Conservation (phyloP, 1,140 invertebrate genomes). For the Chironomus tepperi region DNA sequence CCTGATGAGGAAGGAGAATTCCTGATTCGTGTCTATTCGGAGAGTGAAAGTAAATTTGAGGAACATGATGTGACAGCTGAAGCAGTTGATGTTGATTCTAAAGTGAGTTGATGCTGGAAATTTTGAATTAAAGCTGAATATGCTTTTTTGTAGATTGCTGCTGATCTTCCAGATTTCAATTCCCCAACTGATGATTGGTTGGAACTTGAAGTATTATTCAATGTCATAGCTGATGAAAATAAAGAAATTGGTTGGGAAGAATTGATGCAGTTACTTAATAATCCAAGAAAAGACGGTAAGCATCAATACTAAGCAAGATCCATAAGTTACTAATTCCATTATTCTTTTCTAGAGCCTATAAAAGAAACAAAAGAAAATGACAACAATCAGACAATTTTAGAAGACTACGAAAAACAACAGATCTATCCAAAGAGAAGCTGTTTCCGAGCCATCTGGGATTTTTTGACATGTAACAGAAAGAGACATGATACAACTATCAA, state of each 20-base stretch:
- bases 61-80: conserved; percentile 80
- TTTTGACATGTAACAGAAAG: too few species aligned
- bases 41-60: conserved; percentile 79
- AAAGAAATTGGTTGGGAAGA: conserved; percentile 91
- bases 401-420: too few species aligned
- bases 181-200: conserved; percentile 45
- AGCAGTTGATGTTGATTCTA: conserved; percentile 57
- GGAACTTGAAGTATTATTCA: conserved; percentile 69
- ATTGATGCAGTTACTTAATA: conserved; percentile 84
- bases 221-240: conserved; percentile 78
- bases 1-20: conserved; percentile 95
- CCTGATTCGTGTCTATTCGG: conserved; percentile 90
- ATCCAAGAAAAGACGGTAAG: conserved; percentile 79
- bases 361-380: too few species aligned
- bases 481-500: too few species aligned
- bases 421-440: too few species aligned
- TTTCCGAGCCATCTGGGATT: too few species aligned
- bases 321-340: too few species aligned
- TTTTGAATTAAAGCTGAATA: conserved; percentile 16
- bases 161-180: conserved; percentile 37
- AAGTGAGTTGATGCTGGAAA: conserved; percentile 39
- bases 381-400: too few species aligned
- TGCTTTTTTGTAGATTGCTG: conserved; percentile 22
- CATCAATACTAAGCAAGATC: too few species aligned
- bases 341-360: too few species aligned